Base-by-base conservation (phyloP, 2,888 invertebrate species). In the Metopia argyrocephala region DNA sequence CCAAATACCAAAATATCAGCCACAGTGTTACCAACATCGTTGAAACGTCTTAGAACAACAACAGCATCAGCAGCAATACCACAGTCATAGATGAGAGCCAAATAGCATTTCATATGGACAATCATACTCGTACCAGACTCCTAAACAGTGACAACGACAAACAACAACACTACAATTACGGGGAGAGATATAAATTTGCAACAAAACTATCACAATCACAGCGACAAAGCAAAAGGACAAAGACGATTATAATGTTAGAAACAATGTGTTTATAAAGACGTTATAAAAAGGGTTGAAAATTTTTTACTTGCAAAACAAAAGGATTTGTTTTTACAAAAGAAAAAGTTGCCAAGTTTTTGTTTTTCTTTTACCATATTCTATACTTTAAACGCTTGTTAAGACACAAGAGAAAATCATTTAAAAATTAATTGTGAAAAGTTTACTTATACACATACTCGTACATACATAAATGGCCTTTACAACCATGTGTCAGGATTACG, bases 281-380 rank as follows among this genome's bases (percentile, higher is more conserved):
- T 6, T 15, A 9, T 18, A 52, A 52, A 45, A 71, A 48, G 65
- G 71, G 78, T 70, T 78, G 78, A 78, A 71, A 71, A 78, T 78
- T 71, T 45, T 21, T 64, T 52, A 71, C 61, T 27, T 50, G 20
- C 5, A 21, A 7, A 50, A 61, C 20, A 25, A 20, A 23, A 38
- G 52, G 50, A 7, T 50, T 46, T 21, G 21, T 64, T 28, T 38
- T 38, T 38, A 38, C 15, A 4, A 38, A 38, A 54, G 3, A 54
- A 64, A 64, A 38, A 62, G 50, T 38, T 70, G 76, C 57, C 57
- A 76, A 76, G 45, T 5, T 18, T 50, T 12, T 38, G 15, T 38
- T 25, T 31, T 54, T 27, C 0, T 18, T n/a, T 5, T 38, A 50
- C 62, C 64, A 62, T 25, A 69, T 38, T 68, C 61, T 48, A 27